Base-by-base conservation (phyloP, 2,113 vertebrate species). In the Sinocyclocheilus anshuiensis region DNA sequence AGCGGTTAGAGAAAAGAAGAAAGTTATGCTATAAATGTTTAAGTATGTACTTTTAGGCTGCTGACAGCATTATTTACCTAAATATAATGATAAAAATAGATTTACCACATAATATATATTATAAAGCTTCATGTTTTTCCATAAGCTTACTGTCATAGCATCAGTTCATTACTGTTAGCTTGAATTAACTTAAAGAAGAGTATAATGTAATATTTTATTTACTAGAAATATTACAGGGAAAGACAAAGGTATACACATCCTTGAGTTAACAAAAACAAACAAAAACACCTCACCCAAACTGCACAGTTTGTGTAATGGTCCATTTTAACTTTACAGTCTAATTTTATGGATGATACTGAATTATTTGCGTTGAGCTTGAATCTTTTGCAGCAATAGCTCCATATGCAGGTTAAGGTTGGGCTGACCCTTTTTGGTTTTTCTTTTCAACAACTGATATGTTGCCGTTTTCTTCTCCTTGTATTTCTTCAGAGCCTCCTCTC, bases 381-480 rank as follows among this genome's bases (percentile, higher is more conserved):
- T 98, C 94, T 98, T 99, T 91, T 98, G 95, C 87, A 99, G 97
- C 87, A 99, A 94, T 92, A 96, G 96, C 12, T 99, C 98, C 95
- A 99, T 96, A 88, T 98, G 98, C 53, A 97, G 90, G 91, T 99
- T 99, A n/a, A 99, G 93, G 90, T 99, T 97, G 81, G 98, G 98
- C 53, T 99, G 98, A 85, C 98, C 98, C 90, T 94, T 99, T 93
- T 95, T 99, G 0, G 97, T 99, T 92, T 96, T 99, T 90, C 96
- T 97, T 89, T 95, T 95, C 86, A 99, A 10, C 87, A 98, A 91
- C 94, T 97, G 97, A 92, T 95, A 99, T 0, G 93, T 91, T 92
- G 97, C 96, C 90, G 94, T 94, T 93, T 97, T 99, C 92, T 96
- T 99, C 84, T 97, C 93, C 77, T 96, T 97, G 92, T 99, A 98